These are phyloP conservation scores for Kobus ellipsiprymnus DNA, from an alignment of 2,113 vertebrate species.

Conservation along the genomic window DNA sequence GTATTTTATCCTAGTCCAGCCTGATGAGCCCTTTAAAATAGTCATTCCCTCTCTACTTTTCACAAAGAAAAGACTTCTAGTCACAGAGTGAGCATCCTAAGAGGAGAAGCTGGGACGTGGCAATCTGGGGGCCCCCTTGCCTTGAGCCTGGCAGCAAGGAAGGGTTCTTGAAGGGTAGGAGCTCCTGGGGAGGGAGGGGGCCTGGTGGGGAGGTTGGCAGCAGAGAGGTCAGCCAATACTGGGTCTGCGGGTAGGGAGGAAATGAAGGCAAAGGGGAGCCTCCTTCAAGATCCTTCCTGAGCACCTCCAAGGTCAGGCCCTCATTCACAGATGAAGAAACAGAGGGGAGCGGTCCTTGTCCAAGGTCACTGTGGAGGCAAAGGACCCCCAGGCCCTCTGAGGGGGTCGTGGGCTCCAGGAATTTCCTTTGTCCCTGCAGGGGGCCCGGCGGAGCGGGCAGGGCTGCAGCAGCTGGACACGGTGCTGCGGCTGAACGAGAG, in stretches of 20 bases:
- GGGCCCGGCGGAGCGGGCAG: conserved; percentile 92
- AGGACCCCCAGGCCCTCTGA: not conserved
- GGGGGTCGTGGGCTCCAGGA: not conserved
- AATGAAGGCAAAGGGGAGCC: not conserved
- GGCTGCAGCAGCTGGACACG: conserved; percentile 92
- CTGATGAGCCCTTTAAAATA: not conserved
- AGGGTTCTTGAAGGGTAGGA: not conserved
- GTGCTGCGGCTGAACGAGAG: conserved; percentile 93
- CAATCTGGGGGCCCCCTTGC: not conserved
- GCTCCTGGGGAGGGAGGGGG: too few species aligned
- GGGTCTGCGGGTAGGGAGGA: not conserved
- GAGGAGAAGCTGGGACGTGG: not conserved
- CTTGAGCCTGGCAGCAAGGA: not conserved
- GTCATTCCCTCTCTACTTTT: not conserved
- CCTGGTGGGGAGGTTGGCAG: too few species aligned
- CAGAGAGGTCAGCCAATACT: not conserved
- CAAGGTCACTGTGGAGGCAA: not conserved
- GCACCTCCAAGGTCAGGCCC: not conserved
- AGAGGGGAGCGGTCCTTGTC: not conserved
- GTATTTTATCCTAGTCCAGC: not conserved
- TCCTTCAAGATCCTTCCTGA: not conserved
- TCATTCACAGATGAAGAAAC: not conserved
- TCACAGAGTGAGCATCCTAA: not conserved
- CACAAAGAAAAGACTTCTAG: not conserved
- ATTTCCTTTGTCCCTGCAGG: conserved; percentile 75